A percentile compares a stretch with the other conserved stretches of the same genome.
Evolutionary conservation across 1,140 invertebrate genomes (phyloP).

Genomic region (Latrodectus geometricus): DNA sequence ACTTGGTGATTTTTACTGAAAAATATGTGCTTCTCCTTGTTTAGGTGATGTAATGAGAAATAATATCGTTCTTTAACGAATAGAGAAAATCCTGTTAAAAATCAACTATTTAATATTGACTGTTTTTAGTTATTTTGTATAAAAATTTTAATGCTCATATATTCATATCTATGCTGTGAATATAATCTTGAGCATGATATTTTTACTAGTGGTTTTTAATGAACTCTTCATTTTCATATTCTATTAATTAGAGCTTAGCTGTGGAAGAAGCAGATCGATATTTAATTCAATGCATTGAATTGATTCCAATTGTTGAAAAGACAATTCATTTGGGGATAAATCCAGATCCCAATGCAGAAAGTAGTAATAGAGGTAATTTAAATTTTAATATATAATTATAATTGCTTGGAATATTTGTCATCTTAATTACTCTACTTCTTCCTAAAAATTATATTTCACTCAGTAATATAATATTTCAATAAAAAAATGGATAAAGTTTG

Average conservation of each 20-base stretch:
- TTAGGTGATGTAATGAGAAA: too few relatives aligned
- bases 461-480: neutral
- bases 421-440: neutral
- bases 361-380: constrained; percentile 64
- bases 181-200: too few relatives aligned
- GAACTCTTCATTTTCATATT: too few relatives aligned
- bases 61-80: too few relatives aligned
- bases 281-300: constrained; percentile 78
- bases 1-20: too few relatives aligned
- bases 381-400: neutral
- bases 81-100: too few relatives aligned
- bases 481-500: neutral
- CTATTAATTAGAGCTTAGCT: constrained; percentile 66
- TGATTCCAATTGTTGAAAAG: constrained; percentile 83
- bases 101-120: too few relatives aligned
- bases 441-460: neutral
- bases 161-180: too few relatives aligned
- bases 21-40: too few relatives aligned
- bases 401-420: neutral
- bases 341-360: constrained; percentile 71
- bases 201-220: too few relatives aligned
- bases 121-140: too few relatives aligned
- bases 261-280: constrained; percentile 71
- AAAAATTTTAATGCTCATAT: too few relatives aligned
- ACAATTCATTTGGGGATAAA: constrained; percentile 82